Conservation (phyloP, 37 sponge, comb jelly and placozoan genomes). For the Amphimedon queenslandica region DNA sequence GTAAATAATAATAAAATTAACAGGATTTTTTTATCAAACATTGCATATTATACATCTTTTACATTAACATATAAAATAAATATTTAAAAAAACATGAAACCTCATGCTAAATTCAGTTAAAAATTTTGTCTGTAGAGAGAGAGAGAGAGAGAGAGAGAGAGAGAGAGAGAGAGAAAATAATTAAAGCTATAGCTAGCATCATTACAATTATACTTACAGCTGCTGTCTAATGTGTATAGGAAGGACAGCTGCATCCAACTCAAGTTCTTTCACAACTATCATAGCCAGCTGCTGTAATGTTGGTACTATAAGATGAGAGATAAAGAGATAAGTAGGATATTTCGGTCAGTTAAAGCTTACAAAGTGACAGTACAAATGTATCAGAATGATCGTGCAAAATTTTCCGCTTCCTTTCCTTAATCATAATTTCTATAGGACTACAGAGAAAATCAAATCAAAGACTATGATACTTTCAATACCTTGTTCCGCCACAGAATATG, state of each 20-base stretch:
- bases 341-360: conserved; percentile 25
- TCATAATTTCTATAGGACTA: conserved; percentile 12
- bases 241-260: background rate
- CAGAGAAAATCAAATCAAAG: background rate
- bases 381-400: conserved; percentile 49
- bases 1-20: no score
- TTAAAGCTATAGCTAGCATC: no score
- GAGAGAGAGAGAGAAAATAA: no score
- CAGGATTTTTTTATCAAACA: no score
- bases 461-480: conserved; percentile 4
- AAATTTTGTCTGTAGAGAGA: no score
- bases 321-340: background rate
- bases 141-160: no score
- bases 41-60: no score
- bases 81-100: no score
- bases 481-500: conserved; percentile 64
- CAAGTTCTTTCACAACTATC: background rate
- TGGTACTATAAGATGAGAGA: background rate
- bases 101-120: no score
- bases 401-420: conserved; percentile 13
- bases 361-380: conserved; percentile 36
- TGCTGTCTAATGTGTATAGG: background rate
- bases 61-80: no score
- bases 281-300: background rate
- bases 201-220: background rate